Percentiles rank a stretch among this genome's conserved stretches.
Conservation (phyloP, 2,113 vertebrate species). For the Centrocercus urophasianus region DNA sequence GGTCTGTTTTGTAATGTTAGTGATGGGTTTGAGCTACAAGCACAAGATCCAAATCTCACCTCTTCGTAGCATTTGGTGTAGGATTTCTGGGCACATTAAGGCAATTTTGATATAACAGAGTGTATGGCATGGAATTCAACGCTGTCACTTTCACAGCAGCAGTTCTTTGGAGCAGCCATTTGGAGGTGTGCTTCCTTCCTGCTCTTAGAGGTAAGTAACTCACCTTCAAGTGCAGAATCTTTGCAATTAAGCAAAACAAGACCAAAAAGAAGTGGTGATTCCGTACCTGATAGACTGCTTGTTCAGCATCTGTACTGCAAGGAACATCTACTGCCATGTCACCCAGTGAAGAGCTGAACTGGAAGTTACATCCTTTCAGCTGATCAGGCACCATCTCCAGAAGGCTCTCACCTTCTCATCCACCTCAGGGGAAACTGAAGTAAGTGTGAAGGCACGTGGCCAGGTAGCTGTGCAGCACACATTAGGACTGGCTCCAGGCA, state of each 20-base stretch:
- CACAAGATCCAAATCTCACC: background rate
- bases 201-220: background rate
- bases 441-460: background rate
- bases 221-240: background rate
- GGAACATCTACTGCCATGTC: background rate
- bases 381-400: background rate
- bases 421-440: background rate
- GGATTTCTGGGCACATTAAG: background rate
- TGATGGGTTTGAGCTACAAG: background rate
- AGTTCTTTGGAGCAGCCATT: background rate
- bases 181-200: background rate
- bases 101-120: background rate
- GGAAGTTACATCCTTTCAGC: background rate
- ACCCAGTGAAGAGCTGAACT: background rate
- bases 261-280: slow-evolving; percentile 24
- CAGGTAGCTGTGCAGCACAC: background rate
- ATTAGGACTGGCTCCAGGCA: background rate
- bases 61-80: background rate
- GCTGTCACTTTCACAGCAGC: background rate
- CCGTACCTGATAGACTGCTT: background rate
- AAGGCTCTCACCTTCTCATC: background rate
- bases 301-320: background rate
- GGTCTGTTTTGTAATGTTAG: background rate
- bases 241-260: background rate
- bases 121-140: background rate